Base-by-base conservation (phyloP, 1,140 invertebrate genomes). In the Tetraneura akinire region DNA sequence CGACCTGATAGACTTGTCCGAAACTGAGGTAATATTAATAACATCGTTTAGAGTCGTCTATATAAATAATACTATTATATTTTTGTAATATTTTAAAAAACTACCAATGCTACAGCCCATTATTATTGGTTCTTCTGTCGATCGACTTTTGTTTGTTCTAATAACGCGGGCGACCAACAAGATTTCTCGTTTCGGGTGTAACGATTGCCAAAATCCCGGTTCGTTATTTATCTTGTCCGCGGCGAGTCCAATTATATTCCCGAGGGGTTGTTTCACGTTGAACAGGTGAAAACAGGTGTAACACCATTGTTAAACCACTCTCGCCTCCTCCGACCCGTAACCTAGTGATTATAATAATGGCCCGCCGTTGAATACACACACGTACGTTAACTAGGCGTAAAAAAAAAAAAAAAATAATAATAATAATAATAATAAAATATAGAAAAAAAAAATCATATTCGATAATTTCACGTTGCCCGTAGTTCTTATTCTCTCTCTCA, bases 221-320 rank as follows among this genome's bases (percentile, higher is more conserved):
- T 71, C n/a, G 47, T 78, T 78, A 45, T 78, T 60, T 78, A 29
- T 78, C 37, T 78, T 78, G 26, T 62, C 37, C 74, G 74, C 37
- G 37, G 29, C 73, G 21, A 62, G 74, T 78, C 74, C 74, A 78
- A 78, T 78, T 78, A 78, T 60, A 78, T 47, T 62, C 8, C 32
- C 42, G 55, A 78, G 74, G 74, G 74, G 74, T 78, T 78, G 74
- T 62, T 78, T 78, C 51, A 78, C 55, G 74, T 26, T 47, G 74
- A 49, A 78, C 74, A 78, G 74, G 74, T 78, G 74, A 78, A 78
- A 78, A 78, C 74, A 78, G 74, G 74, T 78, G 74, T 78, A 62
- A 78, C 74, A 78, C 74, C 74, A 78, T 78, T 78, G 74, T 78
- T 62, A 60, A 42, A 29, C 74, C 74, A 55, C 55, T 62, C 74